These are phyloP conservation scores for Tor tambroides DNA, from an alignment of 2,113 vertebrate genomes.

Conservation along the genomic window DNA sequence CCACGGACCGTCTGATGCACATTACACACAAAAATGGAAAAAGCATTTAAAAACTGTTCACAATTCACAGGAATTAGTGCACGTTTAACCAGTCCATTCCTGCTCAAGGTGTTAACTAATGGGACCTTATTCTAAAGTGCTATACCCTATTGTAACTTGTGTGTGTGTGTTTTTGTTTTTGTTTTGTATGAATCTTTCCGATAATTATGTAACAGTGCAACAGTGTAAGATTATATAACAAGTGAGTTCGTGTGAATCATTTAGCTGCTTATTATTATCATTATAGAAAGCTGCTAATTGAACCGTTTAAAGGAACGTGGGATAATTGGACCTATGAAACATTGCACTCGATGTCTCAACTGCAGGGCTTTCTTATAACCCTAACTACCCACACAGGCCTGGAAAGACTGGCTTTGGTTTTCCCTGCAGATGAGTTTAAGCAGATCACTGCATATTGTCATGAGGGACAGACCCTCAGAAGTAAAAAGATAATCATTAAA, in stretches of 20 bases:
- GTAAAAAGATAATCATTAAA: constrained; percentile 59
- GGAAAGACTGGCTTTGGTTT: constrained; percentile 25
- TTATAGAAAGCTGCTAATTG: neutral
- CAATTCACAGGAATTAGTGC: neutral
- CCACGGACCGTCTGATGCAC: constrained; percentile 29
- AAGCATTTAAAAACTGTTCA: neutral
- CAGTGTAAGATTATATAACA: neutral
- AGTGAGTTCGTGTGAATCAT: neutral
- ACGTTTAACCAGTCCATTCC: neutral
- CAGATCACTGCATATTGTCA: constrained; percentile 50
- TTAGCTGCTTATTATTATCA: neutral
- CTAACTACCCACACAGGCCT: constrained; percentile 2
- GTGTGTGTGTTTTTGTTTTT: too few relatives aligned
- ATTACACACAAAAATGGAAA: neutral
- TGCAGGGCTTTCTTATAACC: constrained; percentile 1
- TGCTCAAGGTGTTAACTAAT: too few relatives aligned
- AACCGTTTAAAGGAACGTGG: neutral
- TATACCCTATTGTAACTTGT: too few relatives aligned
- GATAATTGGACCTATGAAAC: neutral
- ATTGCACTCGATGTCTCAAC: neutral
- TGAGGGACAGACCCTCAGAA: constrained; percentile 39
- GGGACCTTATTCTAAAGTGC: too few relatives aligned
- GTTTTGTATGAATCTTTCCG: too few relatives aligned
- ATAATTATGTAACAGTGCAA: neutral
- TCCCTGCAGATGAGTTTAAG: constrained; percentile 41